phyloP scores from a whole-genome alignment of 2,888 invertebrate genomes.

The Horisme vitalbata region DNA sequence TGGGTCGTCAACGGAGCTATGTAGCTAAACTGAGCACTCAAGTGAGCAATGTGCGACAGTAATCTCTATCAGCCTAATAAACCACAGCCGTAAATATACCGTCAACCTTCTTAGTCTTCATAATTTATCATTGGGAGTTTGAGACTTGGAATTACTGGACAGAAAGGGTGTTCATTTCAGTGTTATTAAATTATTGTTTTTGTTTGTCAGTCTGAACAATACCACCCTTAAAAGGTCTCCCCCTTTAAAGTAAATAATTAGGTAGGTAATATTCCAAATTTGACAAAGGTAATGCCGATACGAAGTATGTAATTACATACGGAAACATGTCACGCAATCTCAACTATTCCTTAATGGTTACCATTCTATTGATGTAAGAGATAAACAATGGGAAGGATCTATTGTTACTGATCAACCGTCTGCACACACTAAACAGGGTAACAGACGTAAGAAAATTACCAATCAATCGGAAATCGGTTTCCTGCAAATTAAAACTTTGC shows the following conservation, averaged over 20 bases:
- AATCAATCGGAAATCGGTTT: conserved; percentile 55
- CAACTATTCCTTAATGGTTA: conserved; percentile 2
- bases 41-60: conserved; percentile 2
- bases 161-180: conserved; percentile 10
- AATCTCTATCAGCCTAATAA: conserved; percentile 12
- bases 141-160: conserved; percentile 2
- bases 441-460: conserved; percentile 46
- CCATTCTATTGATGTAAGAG: conserved; percentile 7
- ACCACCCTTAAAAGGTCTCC: no score
- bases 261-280: no score
- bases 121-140: conserved; percentile 15
- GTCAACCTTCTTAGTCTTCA: conserved; percentile 16
- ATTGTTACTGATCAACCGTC: conserved; percentile 29
- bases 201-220: no score
- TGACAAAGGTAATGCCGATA: no score
- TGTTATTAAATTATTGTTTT: neutral
- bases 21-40: conserved; percentile 8
- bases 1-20: conserved; percentile 7
- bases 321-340: conserved; percentile 5
- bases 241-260: no score
- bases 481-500: conserved; percentile 55
- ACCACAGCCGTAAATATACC: conserved; percentile 12
- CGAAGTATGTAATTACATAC: no score
- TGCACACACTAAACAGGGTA: conserved; percentile 34
- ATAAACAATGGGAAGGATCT: conserved; percentile 25